Conservation (phyloP, 1,140 invertebrate species). For the Dreissena rostriformis region DNA sequence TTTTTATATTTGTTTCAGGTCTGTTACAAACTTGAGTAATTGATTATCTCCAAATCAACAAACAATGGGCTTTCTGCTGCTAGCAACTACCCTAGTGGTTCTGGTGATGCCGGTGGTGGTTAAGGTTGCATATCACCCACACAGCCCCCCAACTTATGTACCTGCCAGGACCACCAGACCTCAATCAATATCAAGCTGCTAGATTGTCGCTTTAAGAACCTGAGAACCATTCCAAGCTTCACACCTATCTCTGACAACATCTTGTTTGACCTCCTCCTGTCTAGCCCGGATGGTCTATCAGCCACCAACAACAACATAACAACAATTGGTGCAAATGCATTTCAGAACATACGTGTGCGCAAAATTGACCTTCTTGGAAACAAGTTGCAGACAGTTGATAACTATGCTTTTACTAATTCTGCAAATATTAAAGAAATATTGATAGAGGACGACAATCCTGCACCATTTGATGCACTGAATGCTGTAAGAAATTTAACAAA, state of each 20-base stretch:
- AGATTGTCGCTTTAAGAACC: constrained; percentile 39
- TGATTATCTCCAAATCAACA: too few species aligned
- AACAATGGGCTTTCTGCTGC: too few species aligned
- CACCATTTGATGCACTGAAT: constrained; percentile 39
- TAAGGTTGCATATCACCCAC: neutral
- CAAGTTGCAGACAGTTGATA: constrained; percentile 36
- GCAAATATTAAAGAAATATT: constrained; percentile 59
- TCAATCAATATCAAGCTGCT: neutral
- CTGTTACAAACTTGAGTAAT: too few species aligned
- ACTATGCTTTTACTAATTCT: constrained; percentile 59
- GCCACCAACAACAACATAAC: constrained; percentile 60
- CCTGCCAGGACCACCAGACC: neutral
- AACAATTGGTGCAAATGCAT: constrained; percentile 64
- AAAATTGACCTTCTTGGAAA: constrained; percentile 64
- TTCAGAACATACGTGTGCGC: constrained; percentile 65
- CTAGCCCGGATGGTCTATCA: too few species aligned
- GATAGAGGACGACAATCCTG: constrained; percentile 51
- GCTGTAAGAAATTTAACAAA: constrained; percentile 57
- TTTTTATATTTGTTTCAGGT: too few species aligned
- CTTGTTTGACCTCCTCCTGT: too few species aligned
- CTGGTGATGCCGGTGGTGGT: neutral
- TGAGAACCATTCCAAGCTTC: constrained; percentile 34
- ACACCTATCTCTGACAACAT: constrained; percentile 20
- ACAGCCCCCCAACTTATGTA: neutral
- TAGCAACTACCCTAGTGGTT: too few species aligned